Conservation (phyloP, 2,113 vertebrate genomes). For the Uropsilus gracilis region DNA sequence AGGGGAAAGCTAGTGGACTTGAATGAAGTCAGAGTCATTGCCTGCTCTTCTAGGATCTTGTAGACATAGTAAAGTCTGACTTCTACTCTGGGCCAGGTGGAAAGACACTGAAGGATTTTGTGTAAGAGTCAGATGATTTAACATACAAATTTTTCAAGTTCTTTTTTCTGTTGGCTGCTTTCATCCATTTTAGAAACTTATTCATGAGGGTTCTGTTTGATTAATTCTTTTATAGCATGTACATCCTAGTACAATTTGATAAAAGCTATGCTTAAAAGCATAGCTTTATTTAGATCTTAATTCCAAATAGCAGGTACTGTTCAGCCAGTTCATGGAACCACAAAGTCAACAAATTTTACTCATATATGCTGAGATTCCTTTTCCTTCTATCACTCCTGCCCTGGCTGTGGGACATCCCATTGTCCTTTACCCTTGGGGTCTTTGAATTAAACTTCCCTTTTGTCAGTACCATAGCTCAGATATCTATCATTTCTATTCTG, state of each 20-base stretch:
- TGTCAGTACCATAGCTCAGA: not conserved
- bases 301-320: not conserved
- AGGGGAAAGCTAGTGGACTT: not conserved
- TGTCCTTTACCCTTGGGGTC: not conserved
- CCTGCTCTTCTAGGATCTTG: not conserved
- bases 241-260: not conserved
- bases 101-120: not conserved
- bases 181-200: slow-evolving; percentile 46
- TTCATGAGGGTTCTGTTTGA: slow-evolving; percentile 63
- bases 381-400: not conserved
- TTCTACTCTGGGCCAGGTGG: not conserved
- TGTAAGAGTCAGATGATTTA: not conserved
- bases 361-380: not conserved
- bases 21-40: not conserved
- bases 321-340: not conserved
- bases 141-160: not conserved
- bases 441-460: not conserved
- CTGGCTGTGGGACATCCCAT: not conserved
- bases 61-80: not conserved
- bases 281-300: not conserved
- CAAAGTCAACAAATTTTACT: slow-evolving; percentile 4
- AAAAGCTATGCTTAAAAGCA: not conserved
- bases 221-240: slow-evolving; percentile 36
- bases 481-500: not conserved
- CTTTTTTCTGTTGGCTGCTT: not conserved